These are phyloP conservation scores for Rallus crepitans DNA, from an alignment of 2,797 vertebrate genomes.

Conservation along the genomic window DNA sequence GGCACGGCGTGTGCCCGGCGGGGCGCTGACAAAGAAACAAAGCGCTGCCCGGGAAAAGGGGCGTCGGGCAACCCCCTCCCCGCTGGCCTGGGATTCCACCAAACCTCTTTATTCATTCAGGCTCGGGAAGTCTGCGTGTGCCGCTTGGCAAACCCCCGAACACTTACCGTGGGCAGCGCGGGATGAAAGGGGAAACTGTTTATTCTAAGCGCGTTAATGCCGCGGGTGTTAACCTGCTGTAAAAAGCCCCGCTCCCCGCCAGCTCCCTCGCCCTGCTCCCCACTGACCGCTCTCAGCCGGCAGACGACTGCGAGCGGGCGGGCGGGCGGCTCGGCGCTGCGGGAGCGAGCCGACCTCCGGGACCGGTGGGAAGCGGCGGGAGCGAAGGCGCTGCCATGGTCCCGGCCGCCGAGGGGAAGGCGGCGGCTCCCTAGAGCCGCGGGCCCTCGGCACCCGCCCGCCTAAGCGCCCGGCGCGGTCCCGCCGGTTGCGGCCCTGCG, in stretches of 20 bases:
- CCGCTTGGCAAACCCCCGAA: not conserved
- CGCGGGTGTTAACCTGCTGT: not conserved
- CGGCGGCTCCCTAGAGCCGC: too few relatives aligned
- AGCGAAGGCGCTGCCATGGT: not conserved
- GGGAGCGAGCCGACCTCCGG: not conserved
- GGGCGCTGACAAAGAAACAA: not conserved
- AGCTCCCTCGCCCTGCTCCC: not conserved
- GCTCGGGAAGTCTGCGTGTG: not conserved
- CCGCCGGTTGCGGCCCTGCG: not conserved
- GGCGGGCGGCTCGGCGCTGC: not conserved
- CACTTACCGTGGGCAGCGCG: accelerated
- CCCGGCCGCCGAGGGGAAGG: not conserved
- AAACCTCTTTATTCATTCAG: accelerated
- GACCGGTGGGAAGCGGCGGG: not conserved
- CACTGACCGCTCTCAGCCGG: not conserved
- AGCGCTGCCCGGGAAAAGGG: not conserved
- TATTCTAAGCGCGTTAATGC: not conserved
- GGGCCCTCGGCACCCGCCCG: not conserved
- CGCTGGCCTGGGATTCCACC: accelerated
- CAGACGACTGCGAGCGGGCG: not conserved
- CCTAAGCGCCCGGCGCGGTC: not conserved
- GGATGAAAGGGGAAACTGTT: not conserved
- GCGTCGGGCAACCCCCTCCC: accelerated
- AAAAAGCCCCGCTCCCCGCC: not conserved
- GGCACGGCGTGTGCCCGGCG: accelerated